Conservation (phyloP, 2,797 vertebrate genomes). For the Alectoris magna region DNA sequence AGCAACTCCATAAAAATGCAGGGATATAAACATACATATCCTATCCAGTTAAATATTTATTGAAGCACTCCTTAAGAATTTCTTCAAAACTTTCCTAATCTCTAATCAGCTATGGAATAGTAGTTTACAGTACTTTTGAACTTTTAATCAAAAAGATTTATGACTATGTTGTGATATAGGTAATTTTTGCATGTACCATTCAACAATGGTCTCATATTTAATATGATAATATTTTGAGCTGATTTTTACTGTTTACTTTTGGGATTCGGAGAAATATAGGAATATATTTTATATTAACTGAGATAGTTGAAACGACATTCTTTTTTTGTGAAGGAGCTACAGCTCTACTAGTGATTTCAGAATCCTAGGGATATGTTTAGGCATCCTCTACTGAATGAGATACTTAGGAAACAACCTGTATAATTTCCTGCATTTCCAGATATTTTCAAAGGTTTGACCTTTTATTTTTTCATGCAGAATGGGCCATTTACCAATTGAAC, state of each 20-base stretch:
- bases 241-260: not conserved
- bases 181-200: not conserved
- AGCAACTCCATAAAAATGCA: not conserved
- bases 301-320: not conserved
- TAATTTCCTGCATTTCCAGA: not conserved
- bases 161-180: not conserved
- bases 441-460: not conserved
- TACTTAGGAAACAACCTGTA: not conserved
- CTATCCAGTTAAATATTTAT: not conserved
- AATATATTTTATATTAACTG: not conserved
- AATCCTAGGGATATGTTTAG: not conserved
- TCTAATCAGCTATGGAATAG: not conserved
- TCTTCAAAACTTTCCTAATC: not conserved
- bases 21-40: not conserved
- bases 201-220: not conserved
- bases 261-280: not conserved
- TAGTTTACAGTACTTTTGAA: not conserved
- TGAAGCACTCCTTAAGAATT: not conserved
- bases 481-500: not conserved
- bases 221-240: not conserved
- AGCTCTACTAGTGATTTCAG: not conserved
- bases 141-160: not conserved
- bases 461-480: rapidly evolving
- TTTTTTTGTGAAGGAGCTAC: not conserved
- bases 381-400: not conserved